These are phyloP conservation scores for Salvelinus alpinus DNA, from an alignment of 2,113 vertebrate genomes.

Conservation along the genomic window DNA sequence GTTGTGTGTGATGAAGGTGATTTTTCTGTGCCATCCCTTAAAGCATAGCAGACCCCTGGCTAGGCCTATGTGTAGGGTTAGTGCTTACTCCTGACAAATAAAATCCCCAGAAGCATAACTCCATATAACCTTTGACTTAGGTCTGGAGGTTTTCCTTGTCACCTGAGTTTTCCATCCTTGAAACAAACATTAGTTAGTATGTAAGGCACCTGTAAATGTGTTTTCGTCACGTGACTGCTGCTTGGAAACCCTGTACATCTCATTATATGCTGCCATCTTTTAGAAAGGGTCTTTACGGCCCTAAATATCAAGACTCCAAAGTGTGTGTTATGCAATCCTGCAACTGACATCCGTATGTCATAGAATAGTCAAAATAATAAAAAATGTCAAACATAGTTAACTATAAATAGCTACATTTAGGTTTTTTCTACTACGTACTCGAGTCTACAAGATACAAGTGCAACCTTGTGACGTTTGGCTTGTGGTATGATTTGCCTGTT, in stretches of 20 bases:
- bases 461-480: constrained; percentile 2
- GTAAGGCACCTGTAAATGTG: neutral
- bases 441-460: neutral
- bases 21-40: too few species aligned
- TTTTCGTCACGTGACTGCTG: neutral
- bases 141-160: too few species aligned
- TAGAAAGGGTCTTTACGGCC: neutral
- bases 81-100: too few species aligned
- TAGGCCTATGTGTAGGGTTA: too few species aligned
- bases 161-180: too few species aligned
- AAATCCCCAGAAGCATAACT: too few species aligned
- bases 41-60: too few species aligned
- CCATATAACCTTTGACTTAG: too few species aligned
- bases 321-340: neutral
- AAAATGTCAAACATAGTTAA: neutral
- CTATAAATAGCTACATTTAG: too few species aligned
- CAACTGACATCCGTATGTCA: neutral
- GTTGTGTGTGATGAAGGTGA: neutral
- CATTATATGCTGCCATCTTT: neutral
- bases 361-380: neutral
- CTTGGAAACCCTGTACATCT: neutral
- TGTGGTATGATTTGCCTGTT: constrained; percentile 17
- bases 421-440: neutral
- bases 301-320: neutral
- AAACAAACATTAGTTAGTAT: too few species aligned